A percentile compares a stretch with the other conserved stretches of the same genome.
These are phyloP conservation scores for Catharus bicknelli DNA, from an alignment of 2,113 vertebrate species.

Conservation along the genomic window DNA sequence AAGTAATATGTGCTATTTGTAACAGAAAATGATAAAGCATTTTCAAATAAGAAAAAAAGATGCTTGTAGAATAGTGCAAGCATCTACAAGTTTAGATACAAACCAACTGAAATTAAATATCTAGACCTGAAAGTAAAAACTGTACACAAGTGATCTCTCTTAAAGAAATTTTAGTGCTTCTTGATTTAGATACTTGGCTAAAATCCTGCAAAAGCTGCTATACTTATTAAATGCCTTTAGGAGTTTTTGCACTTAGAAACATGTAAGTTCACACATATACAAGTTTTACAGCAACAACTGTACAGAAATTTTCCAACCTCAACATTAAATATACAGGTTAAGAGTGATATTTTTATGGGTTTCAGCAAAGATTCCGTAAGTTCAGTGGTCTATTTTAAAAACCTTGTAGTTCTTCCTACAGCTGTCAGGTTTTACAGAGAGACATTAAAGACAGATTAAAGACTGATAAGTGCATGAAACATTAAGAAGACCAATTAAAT, in stretches of 20 bases:
- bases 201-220: background rate
- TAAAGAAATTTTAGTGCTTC: background rate
- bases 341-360: background rate
- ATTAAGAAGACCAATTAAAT: background rate
- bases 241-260: background rate
- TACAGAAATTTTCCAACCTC: background rate
- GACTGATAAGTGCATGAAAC: background rate
- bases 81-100: background rate
- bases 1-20: background rate
- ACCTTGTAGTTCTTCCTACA: background rate
- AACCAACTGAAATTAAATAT: background rate
- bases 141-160: background rate
- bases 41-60: background rate
- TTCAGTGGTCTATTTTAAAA: background rate
- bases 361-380: background rate
- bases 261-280: background rate
- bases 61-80: background rate
- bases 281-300: background rate
- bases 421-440: background rate
- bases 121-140: background rate
- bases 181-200: background rate
- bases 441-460: background rate
- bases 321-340: background rate
- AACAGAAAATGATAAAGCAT: background rate
- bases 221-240: background rate